Conservation (phyloP, 2,797 vertebrate genomes). For the Hemitrygon akajei region DNA sequence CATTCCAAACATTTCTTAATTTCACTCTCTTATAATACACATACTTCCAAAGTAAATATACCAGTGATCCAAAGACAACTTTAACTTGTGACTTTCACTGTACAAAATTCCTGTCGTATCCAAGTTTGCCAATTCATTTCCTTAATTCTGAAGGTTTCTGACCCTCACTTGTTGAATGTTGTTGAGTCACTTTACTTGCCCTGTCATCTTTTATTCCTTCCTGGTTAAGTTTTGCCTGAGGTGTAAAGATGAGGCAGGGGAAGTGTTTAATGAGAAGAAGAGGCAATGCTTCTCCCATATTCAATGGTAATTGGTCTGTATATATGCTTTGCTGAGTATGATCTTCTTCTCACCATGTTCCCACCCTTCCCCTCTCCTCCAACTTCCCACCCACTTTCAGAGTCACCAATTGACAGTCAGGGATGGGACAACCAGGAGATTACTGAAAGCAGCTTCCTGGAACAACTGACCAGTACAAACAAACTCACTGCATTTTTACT, state of each 20-base stretch:
- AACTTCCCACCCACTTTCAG: too few species aligned
- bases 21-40: background rate
- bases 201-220: background rate
- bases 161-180: too few species aligned
- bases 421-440: background rate
- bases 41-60: slow-evolving; percentile 10
- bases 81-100: background rate
- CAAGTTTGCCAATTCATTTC: background rate
- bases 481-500: background rate
- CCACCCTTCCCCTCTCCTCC: too few species aligned
- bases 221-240: background rate
- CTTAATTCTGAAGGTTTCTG: background rate
- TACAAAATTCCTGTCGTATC: background rate
- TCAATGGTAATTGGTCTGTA: background rate
- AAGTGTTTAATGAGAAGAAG: background rate
- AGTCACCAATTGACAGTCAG: background rate
- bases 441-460: background rate
- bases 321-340: background rate
- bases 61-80: slow-evolving; percentile 15
- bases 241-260: background rate
- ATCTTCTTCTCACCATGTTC: too few species aligned
- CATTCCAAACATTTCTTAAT: background rate
- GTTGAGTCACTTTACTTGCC: background rate
- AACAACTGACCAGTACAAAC: background rate
- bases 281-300: background rate